Conservation (phyloP, 2,888 invertebrate genomes). For the Mesochorus sp. region DNA sequence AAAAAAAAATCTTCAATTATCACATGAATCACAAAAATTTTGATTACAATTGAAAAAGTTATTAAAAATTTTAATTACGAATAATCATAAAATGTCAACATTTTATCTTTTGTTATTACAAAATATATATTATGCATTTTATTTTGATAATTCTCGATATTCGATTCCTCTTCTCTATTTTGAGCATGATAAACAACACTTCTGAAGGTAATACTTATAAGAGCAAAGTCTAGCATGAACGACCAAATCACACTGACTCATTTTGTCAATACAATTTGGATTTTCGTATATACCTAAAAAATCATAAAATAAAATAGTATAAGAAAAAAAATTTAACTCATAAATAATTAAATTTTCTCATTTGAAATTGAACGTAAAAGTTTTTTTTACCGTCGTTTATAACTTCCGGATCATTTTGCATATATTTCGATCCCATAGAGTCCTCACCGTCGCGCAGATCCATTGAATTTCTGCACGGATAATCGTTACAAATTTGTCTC, state of each 20-base stretch:
- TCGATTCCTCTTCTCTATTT: conserved; percentile 73
- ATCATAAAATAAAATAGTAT: conserved; percentile 22
- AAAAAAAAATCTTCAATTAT: too few species aligned
- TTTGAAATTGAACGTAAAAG: not conserved
- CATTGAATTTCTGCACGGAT: conserved; percentile 68
- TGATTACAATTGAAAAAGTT: too few species aligned
- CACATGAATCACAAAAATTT: too few species aligned
- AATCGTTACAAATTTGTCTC: conserved; percentile 83
- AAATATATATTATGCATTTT: too few species aligned
- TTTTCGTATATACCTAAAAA: conserved; percentile 79
- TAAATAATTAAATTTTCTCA: not conserved
- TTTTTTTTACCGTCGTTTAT: conserved; percentile 55
- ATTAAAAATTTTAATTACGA: too few species aligned
- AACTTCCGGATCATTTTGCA: conserved; percentile 69
- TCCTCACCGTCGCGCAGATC: conserved; percentile 59
- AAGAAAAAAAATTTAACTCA: not conserved
- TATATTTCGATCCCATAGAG: conserved; percentile 42
- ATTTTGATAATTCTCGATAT: conserved; percentile 24
- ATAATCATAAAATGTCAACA: too few species aligned
- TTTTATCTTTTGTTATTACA: too few species aligned
- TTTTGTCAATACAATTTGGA: conserved; percentile 87
- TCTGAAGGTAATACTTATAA: conserved; percentile 91
- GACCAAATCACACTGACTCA: conserved; percentile 90
- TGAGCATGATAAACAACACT: conserved; percentile 89
- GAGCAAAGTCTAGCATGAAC: conserved; percentile 93